These are phyloP conservation scores for Panagrolaimus sp. DNA, from an alignment of 1,140 invertebrate species.

Conservation along the genomic window DNA sequence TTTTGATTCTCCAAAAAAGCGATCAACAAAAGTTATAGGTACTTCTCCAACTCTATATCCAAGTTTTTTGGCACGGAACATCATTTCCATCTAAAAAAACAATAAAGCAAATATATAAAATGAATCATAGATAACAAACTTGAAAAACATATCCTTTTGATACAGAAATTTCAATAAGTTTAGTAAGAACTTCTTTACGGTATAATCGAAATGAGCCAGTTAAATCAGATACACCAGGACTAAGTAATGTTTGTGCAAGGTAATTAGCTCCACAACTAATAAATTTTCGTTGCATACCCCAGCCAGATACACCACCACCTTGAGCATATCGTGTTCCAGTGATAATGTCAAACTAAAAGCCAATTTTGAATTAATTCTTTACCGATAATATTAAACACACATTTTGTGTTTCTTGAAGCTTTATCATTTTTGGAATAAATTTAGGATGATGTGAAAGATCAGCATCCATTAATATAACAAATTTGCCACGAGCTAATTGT, in stretches of 20 bases:
- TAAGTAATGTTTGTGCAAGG: slow-evolving; percentile 74
- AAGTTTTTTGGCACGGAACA: slow-evolving; percentile 77
- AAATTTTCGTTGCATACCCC: slow-evolving; percentile 92
- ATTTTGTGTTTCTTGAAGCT: too few species aligned
- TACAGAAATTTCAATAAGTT: slow-evolving; percentile 49
- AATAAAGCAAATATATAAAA: neutral
- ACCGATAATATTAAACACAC: too few species aligned
- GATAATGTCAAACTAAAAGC: slow-evolving; percentile 70
- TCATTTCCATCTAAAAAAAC: slow-evolving; percentile 90
- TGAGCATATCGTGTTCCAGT: slow-evolving; percentile 78
- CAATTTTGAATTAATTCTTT: slow-evolving; percentile 25
- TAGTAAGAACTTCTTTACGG: slow-evolving; percentile 40
- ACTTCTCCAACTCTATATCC: slow-evolving; percentile 83
- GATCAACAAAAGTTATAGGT: slow-evolving; percentile 94
- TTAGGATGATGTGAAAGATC: slow-evolving; percentile 99
- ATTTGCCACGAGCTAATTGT: slow-evolving; percentile 92
- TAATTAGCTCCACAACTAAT: slow-evolving; percentile 88
- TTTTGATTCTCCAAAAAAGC: slow-evolving; percentile 96
- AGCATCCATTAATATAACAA: slow-evolving; percentile 96
- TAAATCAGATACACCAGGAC: slow-evolving; percentile 89
- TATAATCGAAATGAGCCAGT: slow-evolving; percentile 88
- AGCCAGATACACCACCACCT: slow-evolving; percentile 87
- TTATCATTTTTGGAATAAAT: slow-evolving; percentile 85
- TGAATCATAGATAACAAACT: slow-evolving; percentile 26
- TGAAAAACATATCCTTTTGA: slow-evolving; percentile 58